Conservation (phyloP, 2,113 vertebrate genomes). For the Nesogale talazaci region DNA sequence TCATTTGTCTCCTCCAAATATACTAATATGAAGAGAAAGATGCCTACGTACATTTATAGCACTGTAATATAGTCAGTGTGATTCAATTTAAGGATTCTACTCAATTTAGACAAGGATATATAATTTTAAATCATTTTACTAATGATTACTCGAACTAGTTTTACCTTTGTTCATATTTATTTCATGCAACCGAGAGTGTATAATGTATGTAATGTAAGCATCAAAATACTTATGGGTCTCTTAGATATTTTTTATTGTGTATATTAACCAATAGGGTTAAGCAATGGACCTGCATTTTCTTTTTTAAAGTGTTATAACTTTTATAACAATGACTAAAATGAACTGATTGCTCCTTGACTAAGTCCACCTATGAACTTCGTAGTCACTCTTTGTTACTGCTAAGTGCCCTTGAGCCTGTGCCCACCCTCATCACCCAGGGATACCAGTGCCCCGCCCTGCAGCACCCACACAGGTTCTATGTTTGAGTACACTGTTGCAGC, state of each 20-base stretch:
- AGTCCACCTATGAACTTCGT: background rate
- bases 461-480: too few relatives aligned
- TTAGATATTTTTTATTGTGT: background rate
- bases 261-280: background rate
- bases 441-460: too few relatives aligned
- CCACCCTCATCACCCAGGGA: too few relatives aligned
- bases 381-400: background rate
- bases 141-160: background rate
- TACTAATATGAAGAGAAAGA: background rate
- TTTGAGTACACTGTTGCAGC: too few relatives aligned
- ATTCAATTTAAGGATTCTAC: background rate
- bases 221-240: background rate
- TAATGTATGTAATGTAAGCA: background rate
- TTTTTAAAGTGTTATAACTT: background rate
- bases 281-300: background rate
- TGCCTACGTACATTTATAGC: background rate
- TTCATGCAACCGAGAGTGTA: background rate
- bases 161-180: background rate
- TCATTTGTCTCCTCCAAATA: constrained; percentile 16
- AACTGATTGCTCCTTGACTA: background rate
- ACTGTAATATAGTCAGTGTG: too few relatives aligned
- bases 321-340: background rate
- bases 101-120: background rate
- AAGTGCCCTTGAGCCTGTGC: too few relatives aligned
- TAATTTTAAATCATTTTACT: constrained; percentile 3